A percentile compares a stretch with the other conserved stretches of the same genome.
Evolutionary conservation across 2,113 vertebrate genomes (phyloP).

Genomic region (Melanerpes formicivorus): DNA sequence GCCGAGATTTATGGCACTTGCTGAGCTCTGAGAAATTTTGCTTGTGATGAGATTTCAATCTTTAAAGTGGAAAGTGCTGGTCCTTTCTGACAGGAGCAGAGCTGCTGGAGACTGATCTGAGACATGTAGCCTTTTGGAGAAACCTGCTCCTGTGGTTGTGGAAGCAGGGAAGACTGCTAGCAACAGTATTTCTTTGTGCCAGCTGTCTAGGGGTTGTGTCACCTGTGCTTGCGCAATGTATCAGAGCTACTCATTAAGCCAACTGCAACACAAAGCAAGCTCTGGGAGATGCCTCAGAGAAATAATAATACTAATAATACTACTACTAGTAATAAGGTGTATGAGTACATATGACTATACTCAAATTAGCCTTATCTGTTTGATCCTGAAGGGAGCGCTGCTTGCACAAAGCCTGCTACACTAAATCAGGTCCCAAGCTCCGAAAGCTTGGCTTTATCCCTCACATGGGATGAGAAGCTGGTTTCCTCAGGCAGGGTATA

Average conservation of each 20-base stretch:
- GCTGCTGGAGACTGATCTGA: not conserved
- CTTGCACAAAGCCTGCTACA: not conserved
- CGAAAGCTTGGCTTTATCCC: not conserved
- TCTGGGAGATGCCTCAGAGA: not conserved
- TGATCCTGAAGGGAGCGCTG: not conserved
- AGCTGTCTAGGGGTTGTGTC: not conserved
- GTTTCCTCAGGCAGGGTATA: not conserved
- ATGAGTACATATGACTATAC: not conserved
- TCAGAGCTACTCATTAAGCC: not conserved
- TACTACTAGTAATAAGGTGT: accelerated
- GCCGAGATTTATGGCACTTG: not conserved
- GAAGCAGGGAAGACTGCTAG: not conserved
- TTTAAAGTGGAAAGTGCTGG: not conserved
- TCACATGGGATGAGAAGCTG: not conserved
- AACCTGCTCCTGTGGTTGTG: not conserved
- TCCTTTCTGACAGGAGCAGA: not conserved
- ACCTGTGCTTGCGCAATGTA: accelerated
- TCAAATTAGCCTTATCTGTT: not conserved
- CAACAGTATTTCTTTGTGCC: not conserved
- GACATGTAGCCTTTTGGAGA: not conserved
- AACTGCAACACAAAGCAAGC: not conserved
- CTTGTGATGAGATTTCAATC: not conserved
- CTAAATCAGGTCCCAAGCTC: not conserved
- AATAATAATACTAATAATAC: too few species aligned
- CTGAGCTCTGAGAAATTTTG: not conserved